Conservation (phyloP, 2,888 invertebrate species). For the Hypsopygia costalis region DNA sequence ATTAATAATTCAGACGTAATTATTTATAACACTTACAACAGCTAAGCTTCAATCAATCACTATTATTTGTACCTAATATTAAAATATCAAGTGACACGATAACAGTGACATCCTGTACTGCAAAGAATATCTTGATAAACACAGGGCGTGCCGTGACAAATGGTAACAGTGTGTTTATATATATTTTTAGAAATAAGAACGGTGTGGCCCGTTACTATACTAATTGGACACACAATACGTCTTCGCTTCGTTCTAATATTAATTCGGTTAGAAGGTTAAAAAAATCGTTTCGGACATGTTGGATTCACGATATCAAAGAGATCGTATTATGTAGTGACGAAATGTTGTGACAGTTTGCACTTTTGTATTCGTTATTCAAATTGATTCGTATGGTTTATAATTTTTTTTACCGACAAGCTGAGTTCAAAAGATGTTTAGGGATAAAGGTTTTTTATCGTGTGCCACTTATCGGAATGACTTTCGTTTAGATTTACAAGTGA, state of each 20-base stretch:
- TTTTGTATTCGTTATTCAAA: neutral
- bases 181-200: conserved; percentile 70
- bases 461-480: too few species aligned
- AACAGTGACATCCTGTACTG: conserved; percentile 4
- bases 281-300: neutral
- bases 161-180: conserved; percentile 76
- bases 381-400: neutral
- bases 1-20: too few species aligned
- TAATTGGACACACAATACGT: conserved; percentile 75
- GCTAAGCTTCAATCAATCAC: neutral
- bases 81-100: too few species aligned
- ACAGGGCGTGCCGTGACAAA: conserved; percentile 75
- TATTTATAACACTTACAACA: too few species aligned
- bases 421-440: neutral
- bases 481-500: too few species aligned
- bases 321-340: conserved; percentile 1
- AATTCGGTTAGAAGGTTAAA: conserved; percentile 2
- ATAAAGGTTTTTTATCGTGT: too few species aligned
- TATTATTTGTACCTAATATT: neutral
- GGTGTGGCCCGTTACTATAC: conserved; percentile 46
- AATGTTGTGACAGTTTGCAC: neutral
- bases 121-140: conserved; percentile 67
- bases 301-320: conserved; percentile 1
- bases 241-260: conserved; percentile 24
- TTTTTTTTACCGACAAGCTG: neutral